Base-by-base conservation (phyloP, 2,113 vertebrate genomes). In the Marcusenius ussheri region DNA sequence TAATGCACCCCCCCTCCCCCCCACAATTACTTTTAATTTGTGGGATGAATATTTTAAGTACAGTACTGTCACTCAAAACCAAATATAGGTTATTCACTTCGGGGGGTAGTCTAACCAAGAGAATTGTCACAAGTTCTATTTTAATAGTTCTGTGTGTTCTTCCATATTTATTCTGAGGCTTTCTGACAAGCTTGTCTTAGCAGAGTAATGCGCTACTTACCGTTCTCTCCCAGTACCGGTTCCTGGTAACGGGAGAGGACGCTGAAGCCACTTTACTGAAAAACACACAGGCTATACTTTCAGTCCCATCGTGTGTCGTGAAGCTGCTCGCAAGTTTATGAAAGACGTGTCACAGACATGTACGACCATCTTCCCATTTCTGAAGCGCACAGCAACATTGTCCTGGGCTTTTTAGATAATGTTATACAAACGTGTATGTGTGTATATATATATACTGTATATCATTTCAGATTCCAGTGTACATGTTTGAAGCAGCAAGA, bases 391-490 rank as follows among this genome's bases (percentile, higher is more conserved):
- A 89, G 35, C 89, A 89, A 27, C 89, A 58, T 84, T 83, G 89
- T 89, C 89, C 89, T 51, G 46, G 42, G 89, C 89, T 89, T 89
- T 89, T 84, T 89, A 89, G 89, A 85, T 89, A 62, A 89, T 66
- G 89, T 84, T 89, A 89, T 89, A 89, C 89, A 89, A 89, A 89
- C 21, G 88, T 89, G 89, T 89, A 89, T 89, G 89, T 89, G 56
- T 89, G 49, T 50, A 17, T 51, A 53, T 53, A 89, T 89, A 89
- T 85, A 89, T 89, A 56, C 88, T 89, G 88, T 89, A 85, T 89
- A 89, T 89, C 89, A 89, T 84, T 89, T 84, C 84, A 58, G 51
- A 89, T 85, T 89, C 89, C 89, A 89, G 77, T 89, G 89, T 89
- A 89, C 89, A 89, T 89, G 89, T 89, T 89, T 47, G 89, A 53